phyloP scores from a whole-genome alignment of 2,888 invertebrate genomes.

The Lepidocyrtoides sp. region DNA sequence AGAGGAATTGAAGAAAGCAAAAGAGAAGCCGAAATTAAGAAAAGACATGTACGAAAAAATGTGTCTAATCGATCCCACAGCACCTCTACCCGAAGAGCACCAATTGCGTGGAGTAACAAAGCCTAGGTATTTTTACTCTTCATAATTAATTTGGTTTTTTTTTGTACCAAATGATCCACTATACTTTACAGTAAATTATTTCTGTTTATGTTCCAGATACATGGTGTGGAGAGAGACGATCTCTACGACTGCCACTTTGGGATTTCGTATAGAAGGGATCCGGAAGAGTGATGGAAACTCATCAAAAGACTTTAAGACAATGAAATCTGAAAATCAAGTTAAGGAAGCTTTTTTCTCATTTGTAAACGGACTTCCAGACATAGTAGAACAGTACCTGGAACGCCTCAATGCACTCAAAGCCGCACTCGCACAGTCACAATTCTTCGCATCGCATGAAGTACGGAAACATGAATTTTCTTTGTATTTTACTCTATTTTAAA shows the following conservation, averaged over 20 bases:
- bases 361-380: slow-evolving; percentile 92
- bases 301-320: slow-evolving; percentile 98
- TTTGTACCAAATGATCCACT: too few species aligned
- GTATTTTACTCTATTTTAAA: too few species aligned
- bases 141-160: too few species aligned
- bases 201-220: slow-evolving; percentile 88
- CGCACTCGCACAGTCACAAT: slow-evolving; percentile 94
- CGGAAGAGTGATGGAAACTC: slow-evolving; percentile 94
- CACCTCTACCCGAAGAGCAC: slow-evolving; percentile 96
- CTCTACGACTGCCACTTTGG: slow-evolving; percentile 98
- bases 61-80: slow-evolving; percentile 88
- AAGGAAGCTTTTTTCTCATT: slow-evolving; percentile 94
- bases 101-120: slow-evolving; percentile 96
- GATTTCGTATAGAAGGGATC: slow-evolving; percentile 98
- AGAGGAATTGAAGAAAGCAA: slow-evolving; percentile 97
- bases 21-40: slow-evolving; percentile 96
- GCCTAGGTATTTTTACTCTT: slow-evolving; percentile 91
- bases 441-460: slow-evolving; percentile 96
- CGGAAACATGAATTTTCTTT: slow-evolving; percentile 37
- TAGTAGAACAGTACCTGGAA: slow-evolving; percentile 91
- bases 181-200: slow-evolving; percentile 85
- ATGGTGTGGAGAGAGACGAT: slow-evolving; percentile 99
- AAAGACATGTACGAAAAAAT: slow-evolving; percentile 89
- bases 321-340: slow-evolving; percentile 93
- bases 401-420: slow-evolving; percentile 94